Evolutionary conservation across 2,888 invertebrate species (phyloP).

Genomic region (Cartodere bifasciata): DNA sequence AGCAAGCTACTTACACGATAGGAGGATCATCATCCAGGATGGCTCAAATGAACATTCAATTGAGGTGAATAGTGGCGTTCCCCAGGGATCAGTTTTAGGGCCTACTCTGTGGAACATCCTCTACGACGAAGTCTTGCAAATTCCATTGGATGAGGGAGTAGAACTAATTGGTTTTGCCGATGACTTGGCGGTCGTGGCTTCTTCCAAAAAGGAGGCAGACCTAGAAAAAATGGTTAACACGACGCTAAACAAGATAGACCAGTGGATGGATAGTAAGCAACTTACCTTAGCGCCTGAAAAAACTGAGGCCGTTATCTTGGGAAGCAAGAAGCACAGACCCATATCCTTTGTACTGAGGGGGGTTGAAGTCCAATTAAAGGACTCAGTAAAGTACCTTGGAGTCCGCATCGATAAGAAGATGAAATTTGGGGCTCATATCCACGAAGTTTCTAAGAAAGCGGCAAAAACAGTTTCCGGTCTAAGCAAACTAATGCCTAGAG

Average conservation of each 20-base stretch:
- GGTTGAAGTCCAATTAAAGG: conserved; percentile 1
- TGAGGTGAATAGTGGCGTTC: too few species aligned
- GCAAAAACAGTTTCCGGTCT: conserved; percentile 3
- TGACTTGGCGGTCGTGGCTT: conserved; percentile 6
- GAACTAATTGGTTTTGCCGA: conserved; percentile 6
- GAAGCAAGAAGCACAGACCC: background rate
- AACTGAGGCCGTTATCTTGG: conserved; percentile 6
- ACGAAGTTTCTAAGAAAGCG: background rate
- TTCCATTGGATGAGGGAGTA: conserved; percentile 1
- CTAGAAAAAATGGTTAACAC: conserved; percentile 1
- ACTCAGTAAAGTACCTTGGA: conserved; percentile 7
- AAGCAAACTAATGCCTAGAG: conserved; percentile 6
- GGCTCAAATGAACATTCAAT: background rate
- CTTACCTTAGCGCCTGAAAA: conserved; percentile 6
- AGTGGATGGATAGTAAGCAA: conserved; percentile 5
- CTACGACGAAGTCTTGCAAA: conserved; percentile 5
- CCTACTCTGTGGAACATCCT: conserved; percentile 7
- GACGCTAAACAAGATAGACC: conserved; percentile 4
- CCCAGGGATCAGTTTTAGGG: conserved; percentile 7
- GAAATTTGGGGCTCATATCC: conserved; percentile 5
- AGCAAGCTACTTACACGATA: conserved; percentile 3
- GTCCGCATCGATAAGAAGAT: conserved; percentile 4
- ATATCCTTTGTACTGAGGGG: conserved; percentile 2
- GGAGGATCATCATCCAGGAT: conserved; percentile 1
- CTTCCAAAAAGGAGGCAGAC: conserved; percentile 1